Conservation (phyloP, 2,113 vertebrate species). For the Gymnobelideus leadbeateri region DNA sequence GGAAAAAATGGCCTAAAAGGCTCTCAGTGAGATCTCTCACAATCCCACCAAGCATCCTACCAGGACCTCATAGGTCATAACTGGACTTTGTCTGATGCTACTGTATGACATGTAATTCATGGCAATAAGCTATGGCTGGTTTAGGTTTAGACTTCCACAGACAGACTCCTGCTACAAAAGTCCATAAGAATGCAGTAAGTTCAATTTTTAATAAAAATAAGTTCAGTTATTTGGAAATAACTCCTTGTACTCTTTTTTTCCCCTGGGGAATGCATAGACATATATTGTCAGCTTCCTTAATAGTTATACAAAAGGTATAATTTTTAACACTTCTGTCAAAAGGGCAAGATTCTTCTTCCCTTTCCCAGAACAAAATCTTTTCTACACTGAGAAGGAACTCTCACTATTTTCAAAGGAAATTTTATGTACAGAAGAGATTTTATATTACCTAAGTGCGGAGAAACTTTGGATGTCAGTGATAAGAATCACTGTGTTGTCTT, state of each 20-base stretch:
- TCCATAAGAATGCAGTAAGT: constrained; percentile 39
- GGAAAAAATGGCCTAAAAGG: neutral
- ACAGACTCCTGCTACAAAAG: constrained; percentile 18
- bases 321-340: neutral
- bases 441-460: neutral
- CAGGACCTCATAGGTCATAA: neutral
- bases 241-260: constrained; percentile 31
- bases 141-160: constrained; percentile 20
- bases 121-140: neutral
- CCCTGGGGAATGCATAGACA: neutral
- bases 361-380: neutral
- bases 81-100: neutral
- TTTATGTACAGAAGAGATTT: neutral
- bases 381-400: neutral
- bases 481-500: neutral
- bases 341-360: neutral
- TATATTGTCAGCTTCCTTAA: neutral
- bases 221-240: constrained; percentile 59
- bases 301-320: neutral
- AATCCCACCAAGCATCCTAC: neutral
- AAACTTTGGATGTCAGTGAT: neutral
- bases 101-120: neutral
- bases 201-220: constrained; percentile 55
- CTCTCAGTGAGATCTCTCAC: neutral
- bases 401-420: neutral